phyloP scores from a whole-genome alignment of 1,140 invertebrate species.

The Branchinecta lindahli region DNA sequence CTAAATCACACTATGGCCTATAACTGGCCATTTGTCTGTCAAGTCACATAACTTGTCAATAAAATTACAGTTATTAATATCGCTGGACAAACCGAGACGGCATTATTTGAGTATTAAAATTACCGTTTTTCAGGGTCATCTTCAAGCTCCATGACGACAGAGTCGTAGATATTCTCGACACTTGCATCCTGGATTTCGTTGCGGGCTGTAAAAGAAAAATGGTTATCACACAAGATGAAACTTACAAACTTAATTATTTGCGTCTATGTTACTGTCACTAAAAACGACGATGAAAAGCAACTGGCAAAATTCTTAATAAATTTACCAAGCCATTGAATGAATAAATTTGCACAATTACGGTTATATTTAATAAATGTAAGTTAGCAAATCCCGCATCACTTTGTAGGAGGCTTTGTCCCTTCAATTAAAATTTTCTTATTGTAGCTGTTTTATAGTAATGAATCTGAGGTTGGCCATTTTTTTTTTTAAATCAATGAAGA shows the following conservation, averaged over 20 bases:
- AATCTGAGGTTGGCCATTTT: neutral
- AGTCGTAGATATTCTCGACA: constrained; percentile 35
- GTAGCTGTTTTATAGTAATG: too few species aligned
- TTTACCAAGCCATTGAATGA: neutral
- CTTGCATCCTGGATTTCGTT: constrained; percentile 23
- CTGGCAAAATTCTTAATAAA: neutral
- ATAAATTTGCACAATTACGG: neutral
- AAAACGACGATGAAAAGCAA: neutral
- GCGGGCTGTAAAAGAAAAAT: constrained; percentile 23
- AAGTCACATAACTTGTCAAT: too few species aligned
- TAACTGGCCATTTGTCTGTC: too few species aligned
- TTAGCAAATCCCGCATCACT: too few species aligned
- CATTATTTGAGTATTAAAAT: neutral
- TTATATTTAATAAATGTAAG: neutral
- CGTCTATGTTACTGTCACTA: too few species aligned
- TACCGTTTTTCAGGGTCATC: constrained; percentile 30
- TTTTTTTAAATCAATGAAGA: neutral
- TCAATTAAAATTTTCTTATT: too few species aligned
- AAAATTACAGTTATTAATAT: too few species aligned
- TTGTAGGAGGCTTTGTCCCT: too few species aligned
- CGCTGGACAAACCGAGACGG: too few species aligned
- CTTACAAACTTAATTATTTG: too few species aligned
- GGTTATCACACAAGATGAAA: too few species aligned
- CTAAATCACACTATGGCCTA: too few species aligned
- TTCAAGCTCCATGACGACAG: constrained; percentile 33